Base-by-base conservation (phyloP, 2,888 invertebrate species). In the Aradus depressus region DNA sequence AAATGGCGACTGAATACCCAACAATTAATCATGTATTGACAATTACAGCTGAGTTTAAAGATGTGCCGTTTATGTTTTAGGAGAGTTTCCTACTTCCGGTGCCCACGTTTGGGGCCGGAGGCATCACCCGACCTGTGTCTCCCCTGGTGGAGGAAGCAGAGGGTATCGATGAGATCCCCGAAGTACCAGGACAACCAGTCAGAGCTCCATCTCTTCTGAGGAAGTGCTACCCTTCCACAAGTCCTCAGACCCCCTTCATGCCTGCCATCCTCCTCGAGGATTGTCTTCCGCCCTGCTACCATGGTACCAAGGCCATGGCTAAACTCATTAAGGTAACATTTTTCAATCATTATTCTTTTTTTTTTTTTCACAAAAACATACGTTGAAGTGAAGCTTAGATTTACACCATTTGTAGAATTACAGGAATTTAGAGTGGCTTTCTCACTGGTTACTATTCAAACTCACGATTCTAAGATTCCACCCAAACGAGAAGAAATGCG, bases 201-300 rank as follows among this genome's bases (percentile, higher is more conserved):
- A 12, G 53, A 18, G 53, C 48, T 12, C 51, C 51, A 23, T 50
- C 63, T 48, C 62, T 68, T 12, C 63, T 68, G 34, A 60, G 67
- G 26, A 65, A 65, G 26, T 68, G 68, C 59, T 68, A 68, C 56
- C 67, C 67, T 3, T 66, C 67, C 21, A 60, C 65, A 25, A 63
- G 64, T 45, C 60, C 64, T 50, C 66, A 68, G 54, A 68, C 67
- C 51, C 67, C 69, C 39, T 64, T 69, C 54, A 60, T 70, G 59
- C 68, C 70, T 23, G 66, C 70, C 18, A 67, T 71, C 26, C 59
- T 60, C 38, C 65, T 77, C 51, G 71, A 74, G 31, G 70, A 72
- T 54, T 75, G 73, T 59, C 67, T 79, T 5, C 77, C 78, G 2
- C 74, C 77, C 1, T 72, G 73, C 57, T 74, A 74, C 62, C 69